Percentiles rank a stretch among this genome's conserved stretches.
These are phyloP conservation scores for Charina bottae DNA, from an alignment of 2,113 vertebrate genomes.

Conservation along the genomic window DNA sequence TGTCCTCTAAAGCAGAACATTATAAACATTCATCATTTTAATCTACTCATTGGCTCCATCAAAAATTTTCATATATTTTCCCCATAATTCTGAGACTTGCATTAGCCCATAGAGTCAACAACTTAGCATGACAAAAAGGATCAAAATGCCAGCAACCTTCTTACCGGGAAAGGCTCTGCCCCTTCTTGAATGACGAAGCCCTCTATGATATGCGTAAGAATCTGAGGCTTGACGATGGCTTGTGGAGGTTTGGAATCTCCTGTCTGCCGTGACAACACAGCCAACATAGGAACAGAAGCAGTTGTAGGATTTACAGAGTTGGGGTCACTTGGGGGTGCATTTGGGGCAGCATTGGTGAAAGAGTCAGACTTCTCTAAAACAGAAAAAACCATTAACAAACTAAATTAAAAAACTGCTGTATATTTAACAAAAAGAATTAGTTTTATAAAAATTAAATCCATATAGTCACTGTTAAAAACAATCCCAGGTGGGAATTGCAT, in stretches of 20 bases:
- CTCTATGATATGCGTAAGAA: constrained; percentile 97
- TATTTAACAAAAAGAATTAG: background rate
- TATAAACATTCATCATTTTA: background rate
- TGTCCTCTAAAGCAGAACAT: background rate
- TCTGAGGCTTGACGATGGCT: constrained; percentile 98
- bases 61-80: background rate
- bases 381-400: constrained; percentile 20
- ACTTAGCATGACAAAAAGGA: background rate
- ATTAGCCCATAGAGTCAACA: background rate
- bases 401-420: background rate
- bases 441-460: background rate
- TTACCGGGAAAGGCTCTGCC: constrained; percentile 96
- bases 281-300: constrained; percentile 68
- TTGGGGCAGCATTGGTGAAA: constrained; percentile 53
- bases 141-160: constrained; percentile 40
- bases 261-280: constrained; percentile 76
- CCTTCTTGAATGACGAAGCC: constrained; percentile 99
- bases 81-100: background rate
- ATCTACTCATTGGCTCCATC: background rate
- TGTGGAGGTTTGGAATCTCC: constrained; percentile 89
- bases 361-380: constrained; percentile 75
- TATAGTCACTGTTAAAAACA: background rate
- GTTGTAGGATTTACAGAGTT: constrained; percentile 55
- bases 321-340: constrained; percentile 57
- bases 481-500: background rate